Conservation (phyloP, 2,888 invertebrate species). For the Argynnis bischoffii region DNA sequence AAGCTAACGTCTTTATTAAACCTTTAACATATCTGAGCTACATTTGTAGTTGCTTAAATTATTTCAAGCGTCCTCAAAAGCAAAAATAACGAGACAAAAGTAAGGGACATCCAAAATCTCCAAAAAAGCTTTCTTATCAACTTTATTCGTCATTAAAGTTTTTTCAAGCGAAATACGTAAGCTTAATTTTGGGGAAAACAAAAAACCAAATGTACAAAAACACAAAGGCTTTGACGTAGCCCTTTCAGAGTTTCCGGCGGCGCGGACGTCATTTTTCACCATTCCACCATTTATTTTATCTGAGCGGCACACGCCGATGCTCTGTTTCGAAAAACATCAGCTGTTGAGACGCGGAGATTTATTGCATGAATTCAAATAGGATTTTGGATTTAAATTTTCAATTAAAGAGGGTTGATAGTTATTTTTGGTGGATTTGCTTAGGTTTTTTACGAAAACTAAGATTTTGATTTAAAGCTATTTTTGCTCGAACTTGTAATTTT, state of each 20-base stretch:
- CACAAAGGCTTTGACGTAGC: constrained; percentile 64
- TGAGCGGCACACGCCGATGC: constrained; percentile 71
- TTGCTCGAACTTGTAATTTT: no score
- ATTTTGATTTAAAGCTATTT: no score
- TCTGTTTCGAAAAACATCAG: constrained; percentile 71
- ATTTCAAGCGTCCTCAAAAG: constrained; percentile 3
- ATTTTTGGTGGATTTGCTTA: not conserved
- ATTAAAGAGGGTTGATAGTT: constrained; percentile 18
- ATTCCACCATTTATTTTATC: constrained; percentile 81
- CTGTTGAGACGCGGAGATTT: constrained; percentile 78
- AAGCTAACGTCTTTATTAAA: no score
- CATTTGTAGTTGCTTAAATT: no score
- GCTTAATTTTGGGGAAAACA: constrained; percentile 32
- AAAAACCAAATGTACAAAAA: constrained; percentile 44
- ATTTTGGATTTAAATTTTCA: constrained; percentile 43
- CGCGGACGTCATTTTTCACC: constrained; percentile 80
- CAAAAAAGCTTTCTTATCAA: constrained; percentile 28
- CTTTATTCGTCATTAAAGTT: constrained; percentile 35
- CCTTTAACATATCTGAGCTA: no score
- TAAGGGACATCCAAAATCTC: constrained; percentile 5
- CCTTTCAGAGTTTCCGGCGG: constrained; percentile 69
- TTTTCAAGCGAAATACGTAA: constrained; percentile 34
- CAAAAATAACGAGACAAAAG: constrained; percentile 8
- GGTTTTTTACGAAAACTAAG: not conserved
- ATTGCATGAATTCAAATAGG: constrained; percentile 72